Conservation (phyloP, 2,888 invertebrate species). For the Artemia sinica region DNA sequence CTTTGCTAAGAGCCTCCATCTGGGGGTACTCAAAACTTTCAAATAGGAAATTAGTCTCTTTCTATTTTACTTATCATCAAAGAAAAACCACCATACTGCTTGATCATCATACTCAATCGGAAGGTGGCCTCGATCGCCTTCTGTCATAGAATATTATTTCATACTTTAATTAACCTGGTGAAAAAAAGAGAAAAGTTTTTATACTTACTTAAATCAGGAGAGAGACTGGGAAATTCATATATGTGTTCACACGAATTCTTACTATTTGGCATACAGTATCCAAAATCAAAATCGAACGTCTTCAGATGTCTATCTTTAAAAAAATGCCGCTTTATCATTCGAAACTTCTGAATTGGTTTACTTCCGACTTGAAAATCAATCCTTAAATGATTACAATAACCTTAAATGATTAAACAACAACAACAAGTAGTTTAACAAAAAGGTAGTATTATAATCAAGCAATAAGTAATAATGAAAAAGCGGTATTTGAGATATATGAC, state of each 20-base stretch:
- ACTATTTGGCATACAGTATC: constrained; percentile 94
- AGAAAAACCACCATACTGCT: too few relatives aligned
- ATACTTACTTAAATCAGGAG: constrained; percentile 61
- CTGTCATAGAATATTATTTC: too few relatives aligned
- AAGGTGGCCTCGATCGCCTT: too few relatives aligned
- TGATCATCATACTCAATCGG: too few relatives aligned
- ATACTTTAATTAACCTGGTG: too few relatives aligned
- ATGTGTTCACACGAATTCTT: constrained; percentile 97
- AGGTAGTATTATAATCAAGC: not conserved
- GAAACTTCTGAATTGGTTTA: constrained; percentile 77
- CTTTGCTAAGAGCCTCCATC: too few relatives aligned
- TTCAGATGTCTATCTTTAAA: constrained; percentile 81
- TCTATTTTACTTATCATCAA: too few relatives aligned
- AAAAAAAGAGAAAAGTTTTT: too few relatives aligned
- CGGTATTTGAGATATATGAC: too few relatives aligned
- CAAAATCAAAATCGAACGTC: constrained; percentile 98
- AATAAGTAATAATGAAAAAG: too few relatives aligned
- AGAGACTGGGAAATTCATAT: constrained; percentile 86
- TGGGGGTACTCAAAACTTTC: too few relatives aligned
- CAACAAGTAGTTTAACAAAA: not conserved
- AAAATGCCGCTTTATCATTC: constrained; percentile 96
- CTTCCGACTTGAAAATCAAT: constrained; percentile 92
- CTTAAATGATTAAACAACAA: constrained; percentile 14
- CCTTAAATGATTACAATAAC: constrained; percentile 35
- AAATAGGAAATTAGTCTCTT: too few relatives aligned